Percentiles rank a stretch among this genome's conserved stretches.
Evolutionary conservation across 2,113 vertebrate genomes (phyloP).

Genomic region (Sylvietta virens): DNA sequence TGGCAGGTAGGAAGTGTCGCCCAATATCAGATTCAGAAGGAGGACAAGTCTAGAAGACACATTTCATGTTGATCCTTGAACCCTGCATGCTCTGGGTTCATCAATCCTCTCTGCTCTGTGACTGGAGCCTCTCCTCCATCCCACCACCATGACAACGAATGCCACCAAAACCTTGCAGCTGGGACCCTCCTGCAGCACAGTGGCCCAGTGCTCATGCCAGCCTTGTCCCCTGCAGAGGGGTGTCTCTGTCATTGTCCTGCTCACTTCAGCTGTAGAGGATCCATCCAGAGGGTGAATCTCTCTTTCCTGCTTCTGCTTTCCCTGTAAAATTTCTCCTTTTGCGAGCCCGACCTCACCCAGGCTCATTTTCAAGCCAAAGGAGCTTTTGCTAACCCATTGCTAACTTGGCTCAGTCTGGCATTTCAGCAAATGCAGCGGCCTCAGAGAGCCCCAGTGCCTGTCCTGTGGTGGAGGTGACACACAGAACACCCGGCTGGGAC

Average conservation of each 20-base stretch:
- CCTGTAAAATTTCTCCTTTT: neutral
- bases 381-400: neutral
- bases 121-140: neutral
- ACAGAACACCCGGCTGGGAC: neutral
- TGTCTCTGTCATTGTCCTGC: neutral
- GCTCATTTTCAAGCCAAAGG: neutral
- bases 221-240: neutral
- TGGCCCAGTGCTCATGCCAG: neutral
- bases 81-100: accelerated
- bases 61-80: neutral
- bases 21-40: neutral
- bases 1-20: neutral
- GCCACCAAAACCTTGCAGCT: neutral
- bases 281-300: neutral
- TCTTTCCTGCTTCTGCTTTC: neutral
- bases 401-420: neutral
- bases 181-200: neutral
- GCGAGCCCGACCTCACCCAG: neutral
- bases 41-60: neutral
- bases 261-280: neutral
- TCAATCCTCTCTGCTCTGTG: accelerated
- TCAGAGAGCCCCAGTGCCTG: neutral
- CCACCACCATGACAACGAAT: neutral
- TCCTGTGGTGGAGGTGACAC: neutral
- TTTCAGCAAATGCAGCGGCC: accelerated